Conservation (phyloP, 1,140 invertebrate genomes). For the Theocolax elegans region DNA sequence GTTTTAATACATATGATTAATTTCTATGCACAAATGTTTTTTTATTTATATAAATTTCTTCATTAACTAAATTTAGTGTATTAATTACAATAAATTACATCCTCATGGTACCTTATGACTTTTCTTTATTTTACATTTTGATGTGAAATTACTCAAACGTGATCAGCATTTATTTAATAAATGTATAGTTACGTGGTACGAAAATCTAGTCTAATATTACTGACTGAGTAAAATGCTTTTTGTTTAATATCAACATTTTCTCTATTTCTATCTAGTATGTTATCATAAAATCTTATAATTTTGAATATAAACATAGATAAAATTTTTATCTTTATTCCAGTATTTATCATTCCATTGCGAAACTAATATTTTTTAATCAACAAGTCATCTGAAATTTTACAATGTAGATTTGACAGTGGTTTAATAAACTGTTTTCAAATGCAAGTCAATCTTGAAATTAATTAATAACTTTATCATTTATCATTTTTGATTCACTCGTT, state of each 20-base stretch:
- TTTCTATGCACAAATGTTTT: conserved; percentile 40
- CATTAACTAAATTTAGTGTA: conserved; percentile 13
- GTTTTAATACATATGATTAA: neutral
- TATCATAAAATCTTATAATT: neutral
- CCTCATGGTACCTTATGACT: conserved; percentile 51
- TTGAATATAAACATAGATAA: conserved; percentile 22
- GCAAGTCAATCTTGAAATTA: too few species aligned
- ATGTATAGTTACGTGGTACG: conserved; percentile 47
- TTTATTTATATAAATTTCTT: conserved; percentile 33
- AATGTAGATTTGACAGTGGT: conserved; percentile 25
- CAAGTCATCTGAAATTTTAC: conserved; percentile 49
- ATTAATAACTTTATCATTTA: too few species aligned
- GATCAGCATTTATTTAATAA: conserved; percentile 49
- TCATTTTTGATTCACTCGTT: too few species aligned
- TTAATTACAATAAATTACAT: conserved; percentile 23
- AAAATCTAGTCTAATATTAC: conserved; percentile 58
- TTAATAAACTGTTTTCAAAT: too few species aligned
- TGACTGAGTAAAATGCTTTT: conserved; percentile 49
- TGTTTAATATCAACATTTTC: conserved; percentile 19
- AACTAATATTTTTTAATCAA: conserved; percentile 43
- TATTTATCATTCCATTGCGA: conserved; percentile 52
- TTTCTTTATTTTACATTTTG: conserved; percentile 52
- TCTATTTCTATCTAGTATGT: neutral
- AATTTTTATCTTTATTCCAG: conserved; percentile 35
- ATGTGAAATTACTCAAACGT: conserved; percentile 46